Percentiles rank a stretch among this genome's conserved stretches.
These are phyloP conservation scores for Pseudomugil tenellus DNA, from an alignment of 2,797 vertebrate species.

Conservation along the genomic window DNA sequence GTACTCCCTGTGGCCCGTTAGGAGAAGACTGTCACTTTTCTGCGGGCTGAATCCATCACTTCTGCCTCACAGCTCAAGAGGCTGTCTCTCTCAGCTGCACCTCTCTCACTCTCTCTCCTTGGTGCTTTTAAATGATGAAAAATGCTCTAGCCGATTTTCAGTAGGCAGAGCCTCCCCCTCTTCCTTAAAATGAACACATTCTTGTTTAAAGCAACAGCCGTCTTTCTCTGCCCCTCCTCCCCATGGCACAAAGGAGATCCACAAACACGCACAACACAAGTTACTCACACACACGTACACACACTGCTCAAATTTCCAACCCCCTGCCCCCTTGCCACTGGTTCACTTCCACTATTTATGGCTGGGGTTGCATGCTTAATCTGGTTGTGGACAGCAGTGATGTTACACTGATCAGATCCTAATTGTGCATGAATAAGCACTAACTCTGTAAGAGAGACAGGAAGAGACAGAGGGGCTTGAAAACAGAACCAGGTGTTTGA, in stretches of 20 bases:
- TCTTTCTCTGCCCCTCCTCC: constrained; percentile 77
- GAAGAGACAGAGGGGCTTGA: constrained; percentile 43
- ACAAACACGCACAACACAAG: constrained; percentile 73
- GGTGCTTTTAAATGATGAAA: constrained; percentile 76
- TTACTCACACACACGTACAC: constrained; percentile 39
- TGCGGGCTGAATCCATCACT: constrained; percentile 79
- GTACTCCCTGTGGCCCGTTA: constrained; percentile 69
- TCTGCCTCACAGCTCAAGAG: constrained; percentile 79
- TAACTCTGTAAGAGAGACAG: constrained; percentile 33
- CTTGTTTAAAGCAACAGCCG: constrained; percentile 75
- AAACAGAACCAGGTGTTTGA: constrained; percentile 67
- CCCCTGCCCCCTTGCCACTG: constrained; percentile 66
- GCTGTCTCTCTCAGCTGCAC: constrained; percentile 75
- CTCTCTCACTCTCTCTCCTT: constrained; percentile 63
- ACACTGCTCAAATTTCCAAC: constrained; percentile 71
- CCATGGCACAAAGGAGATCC: constrained; percentile 78
- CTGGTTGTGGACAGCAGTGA: constrained; percentile 60
- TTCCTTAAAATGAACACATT: constrained; percentile 75
- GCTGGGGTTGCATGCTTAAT: constrained; percentile 50
- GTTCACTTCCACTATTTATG: constrained; percentile 78
- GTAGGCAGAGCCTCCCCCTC: constrained; percentile 65
- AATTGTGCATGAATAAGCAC: constrained; percentile 58
- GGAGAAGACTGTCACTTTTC: constrained; percentile 78
- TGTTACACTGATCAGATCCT: constrained; percentile 60
- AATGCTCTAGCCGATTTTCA: constrained; percentile 69